A percentile compares a stretch with the other conserved stretches of the same genome.
Conservation (phyloP, 2,113 vertebrate species). For the Macrotis lagotis region DNA sequence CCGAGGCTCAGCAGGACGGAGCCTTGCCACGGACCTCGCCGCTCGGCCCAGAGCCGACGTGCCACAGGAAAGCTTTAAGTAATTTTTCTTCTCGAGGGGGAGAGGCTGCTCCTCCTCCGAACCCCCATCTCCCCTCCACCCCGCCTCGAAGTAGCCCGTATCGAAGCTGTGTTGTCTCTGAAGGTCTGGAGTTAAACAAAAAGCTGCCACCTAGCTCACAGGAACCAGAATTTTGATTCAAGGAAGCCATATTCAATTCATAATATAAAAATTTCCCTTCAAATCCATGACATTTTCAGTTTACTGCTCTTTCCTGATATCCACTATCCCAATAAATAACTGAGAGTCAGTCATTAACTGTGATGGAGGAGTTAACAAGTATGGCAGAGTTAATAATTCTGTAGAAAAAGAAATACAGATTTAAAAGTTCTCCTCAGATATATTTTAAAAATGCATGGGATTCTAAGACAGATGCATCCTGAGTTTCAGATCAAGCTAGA, state of each 20-base stretch:
- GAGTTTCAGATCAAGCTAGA: background rate
- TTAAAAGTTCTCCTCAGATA: background rate
- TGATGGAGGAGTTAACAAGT: background rate
- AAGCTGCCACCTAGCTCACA: background rate
- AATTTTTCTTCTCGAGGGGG: background rate
- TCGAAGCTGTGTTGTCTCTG: background rate
- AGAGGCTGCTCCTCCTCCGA: background rate
- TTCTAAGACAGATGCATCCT: background rate
- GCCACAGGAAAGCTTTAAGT: background rate
- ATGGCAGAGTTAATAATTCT: background rate
- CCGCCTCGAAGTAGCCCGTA: background rate
- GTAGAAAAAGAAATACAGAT: background rate
- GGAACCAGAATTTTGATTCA: background rate
- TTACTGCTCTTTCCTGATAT: background rate
- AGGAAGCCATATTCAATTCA: background rate
- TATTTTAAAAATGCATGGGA: background rate
- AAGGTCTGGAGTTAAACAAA: background rate
- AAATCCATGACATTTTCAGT: background rate
- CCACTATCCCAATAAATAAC: background rate
- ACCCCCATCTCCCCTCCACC: too few species aligned
- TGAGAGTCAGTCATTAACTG: background rate
- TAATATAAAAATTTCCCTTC: background rate
- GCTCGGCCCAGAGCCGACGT: background rate
- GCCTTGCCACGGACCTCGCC: background rate
- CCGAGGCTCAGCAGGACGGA: too few species aligned